Evolutionary conservation across 92 coral and sea anemone genomes (phyloP), one percentile per base, ranked within the genome.

Genomic region (Phymanthus crucifer): DNA sequence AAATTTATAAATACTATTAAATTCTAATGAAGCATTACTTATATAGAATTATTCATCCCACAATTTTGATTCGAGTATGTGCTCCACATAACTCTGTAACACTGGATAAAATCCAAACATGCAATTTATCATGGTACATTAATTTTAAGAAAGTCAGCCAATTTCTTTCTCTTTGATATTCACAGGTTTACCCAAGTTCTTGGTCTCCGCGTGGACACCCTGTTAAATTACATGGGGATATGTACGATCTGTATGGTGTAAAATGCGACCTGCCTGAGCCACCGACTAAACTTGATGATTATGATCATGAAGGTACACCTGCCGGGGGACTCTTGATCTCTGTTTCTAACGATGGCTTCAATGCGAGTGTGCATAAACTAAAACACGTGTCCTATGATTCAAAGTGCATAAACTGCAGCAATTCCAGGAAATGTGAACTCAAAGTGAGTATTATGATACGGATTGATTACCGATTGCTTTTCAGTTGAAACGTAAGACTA

Each of bases 201-300:
- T 58, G 67, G 67, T 58, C 67, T 26, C 67, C 67, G 0, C 67
- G 67, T 58, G 67, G 67, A 26, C 0, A 6, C 27, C 67, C 67
- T 58, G 5, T 58, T 0, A 58, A 0, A 26, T 0, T 38, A 45
- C 80, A 50, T 29, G 89, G 89, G 8, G 33, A 32, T 6, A 34
- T 79, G 73, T 43, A 33, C 3, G 89, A 85, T 40, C 56, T 85
- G 12, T 72, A 33, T 37, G 84, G 82, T 64, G 89, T 85, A 4
- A 73, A 80, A 61, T 85, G 89, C 45, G 43, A 68, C 37, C 66
- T 85, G 43, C 89, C 89, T n/a, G n/a, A n/a, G n/a, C n/a, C n/a
- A n/a, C n/a, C n/a, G n/a, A n/a, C n/a, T n/a, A n/a, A n/a, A n/a
- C n/a, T n/a, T n/a, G n/a, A n/a, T n/a, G 67, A 58, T 26, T 58